Evolutionary conservation across 2,888 invertebrate genomes (phyloP).

Genomic region (Meteorus cinctellus): DNA sequence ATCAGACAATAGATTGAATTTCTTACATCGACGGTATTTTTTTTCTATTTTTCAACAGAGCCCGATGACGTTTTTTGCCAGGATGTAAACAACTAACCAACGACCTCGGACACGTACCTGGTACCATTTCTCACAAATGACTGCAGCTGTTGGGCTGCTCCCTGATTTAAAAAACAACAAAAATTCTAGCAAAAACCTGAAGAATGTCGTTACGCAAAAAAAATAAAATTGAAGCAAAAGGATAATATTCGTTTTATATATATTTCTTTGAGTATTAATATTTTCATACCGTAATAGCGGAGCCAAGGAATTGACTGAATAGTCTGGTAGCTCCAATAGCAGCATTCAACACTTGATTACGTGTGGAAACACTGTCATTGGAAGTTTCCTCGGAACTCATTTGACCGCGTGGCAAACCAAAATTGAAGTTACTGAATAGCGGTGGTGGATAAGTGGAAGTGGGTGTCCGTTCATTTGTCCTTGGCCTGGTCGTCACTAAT

Average conservation of each 20-base stretch:
- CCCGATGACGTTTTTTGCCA: constrained; percentile 1
- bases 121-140: constrained; percentile 76
- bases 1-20: constrained; percentile 32
- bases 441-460: constrained; percentile 71
- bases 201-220: neutral
- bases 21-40: constrained; percentile 21
- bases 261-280: constrained; percentile 9
- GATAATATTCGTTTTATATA: neutral
- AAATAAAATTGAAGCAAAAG: neutral
- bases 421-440: constrained; percentile 65
- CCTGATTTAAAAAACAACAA: constrained; percentile 75
- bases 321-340: constrained; percentile 86
- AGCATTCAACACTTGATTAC: constrained; percentile 79
- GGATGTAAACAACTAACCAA: constrained; percentile 44
- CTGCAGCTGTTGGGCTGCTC: constrained; percentile 83
- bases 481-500: constrained; percentile 71
- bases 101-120: constrained; percentile 58
- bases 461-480: constrained; percentile 60
- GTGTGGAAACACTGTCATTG: constrained; percentile 66
- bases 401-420: constrained; percentile 52
- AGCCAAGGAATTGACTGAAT: constrained; percentile 85
- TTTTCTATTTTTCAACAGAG: neutral
- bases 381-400: constrained; percentile 42
- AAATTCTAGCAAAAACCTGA: neutral
- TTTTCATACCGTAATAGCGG: constrained; percentile 81